Conservation (phyloP, 2,113 vertebrate genomes). For the Oreochromis spilurus region DNA sequence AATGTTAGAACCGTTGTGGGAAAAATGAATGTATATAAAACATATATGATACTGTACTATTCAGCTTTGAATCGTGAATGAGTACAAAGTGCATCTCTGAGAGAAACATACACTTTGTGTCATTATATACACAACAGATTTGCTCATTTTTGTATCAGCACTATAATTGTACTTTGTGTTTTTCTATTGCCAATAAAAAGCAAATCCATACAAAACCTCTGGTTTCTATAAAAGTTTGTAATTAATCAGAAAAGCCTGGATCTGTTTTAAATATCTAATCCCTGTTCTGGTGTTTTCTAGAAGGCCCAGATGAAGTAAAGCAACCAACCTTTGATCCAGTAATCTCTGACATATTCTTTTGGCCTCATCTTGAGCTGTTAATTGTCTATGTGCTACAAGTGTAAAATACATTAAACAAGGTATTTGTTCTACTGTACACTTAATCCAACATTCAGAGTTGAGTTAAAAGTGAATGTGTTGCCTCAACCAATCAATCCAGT, state of each 20-base stretch:
- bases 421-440: background rate
- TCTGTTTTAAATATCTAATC: background rate
- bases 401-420: background rate
- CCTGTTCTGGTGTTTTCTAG: background rate
- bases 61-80: background rate
- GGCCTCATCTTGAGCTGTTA: background rate
- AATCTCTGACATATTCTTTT: background rate
- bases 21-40: background rate
- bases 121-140: accelerated
- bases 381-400: background rate
- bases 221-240: background rate
- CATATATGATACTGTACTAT: background rate
- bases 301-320: background rate
- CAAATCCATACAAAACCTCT: background rate
- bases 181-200: background rate
- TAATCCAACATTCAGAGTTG: background rate
- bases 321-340: background rate
- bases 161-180: background rate
- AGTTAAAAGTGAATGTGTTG: background rate
- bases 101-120: background rate
- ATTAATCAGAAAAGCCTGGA: background rate
- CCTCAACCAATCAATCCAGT: background rate
- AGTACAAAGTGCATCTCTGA: accelerated
- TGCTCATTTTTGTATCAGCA: background rate
- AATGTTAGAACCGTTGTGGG: background rate